phyloP scores from a whole-genome alignment of 1,140 invertebrate genomes.

The Hermetia illucens region DNA sequence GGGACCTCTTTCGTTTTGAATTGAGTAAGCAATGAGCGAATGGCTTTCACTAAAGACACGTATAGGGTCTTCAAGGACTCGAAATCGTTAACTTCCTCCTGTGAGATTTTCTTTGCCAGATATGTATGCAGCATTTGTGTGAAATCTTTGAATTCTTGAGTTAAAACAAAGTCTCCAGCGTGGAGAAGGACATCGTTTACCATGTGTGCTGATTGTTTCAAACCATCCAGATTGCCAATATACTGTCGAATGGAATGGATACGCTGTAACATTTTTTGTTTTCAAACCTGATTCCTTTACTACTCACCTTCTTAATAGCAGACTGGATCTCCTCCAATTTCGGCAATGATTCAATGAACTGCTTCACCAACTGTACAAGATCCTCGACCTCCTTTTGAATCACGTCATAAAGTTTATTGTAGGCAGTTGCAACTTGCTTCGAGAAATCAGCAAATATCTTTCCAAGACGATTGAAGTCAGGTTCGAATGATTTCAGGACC shows the following conservation, averaged over 20 bases:
- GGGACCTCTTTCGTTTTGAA: conserved; percentile 15
- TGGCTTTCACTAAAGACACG: conserved; percentile 29
- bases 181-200: conserved; percentile 35
- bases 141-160: conserved; percentile 37
- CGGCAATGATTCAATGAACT: conserved; percentile 40
- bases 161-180: conserved; percentile 36
- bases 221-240: conserved; percentile 24
- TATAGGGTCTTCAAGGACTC: conserved; percentile 39
- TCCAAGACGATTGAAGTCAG: conserved; percentile 47
- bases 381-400: conserved; percentile 35
- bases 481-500: conserved; percentile 35
- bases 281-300: too few relatives aligned
- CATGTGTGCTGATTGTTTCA: conserved; percentile 30
- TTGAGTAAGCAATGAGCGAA: conserved; percentile 29
- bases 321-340: conserved; percentile 31
- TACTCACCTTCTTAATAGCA: conserved; percentile 14
- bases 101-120: conserved; percentile 36
- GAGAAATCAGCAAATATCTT: conserved; percentile 36
- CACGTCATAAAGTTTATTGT: conserved; percentile 31
- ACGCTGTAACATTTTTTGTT: too few relatives aligned
- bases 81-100: conserved; percentile 35
- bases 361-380: conserved; percentile 28
- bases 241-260: too few relatives aligned
- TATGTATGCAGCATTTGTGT: conserved; percentile 39
- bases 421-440: conserved; percentile 36